phyloP scores from a whole-genome alignment of 2,113 vertebrate species.

The Syngnathus scovelli region DNA sequence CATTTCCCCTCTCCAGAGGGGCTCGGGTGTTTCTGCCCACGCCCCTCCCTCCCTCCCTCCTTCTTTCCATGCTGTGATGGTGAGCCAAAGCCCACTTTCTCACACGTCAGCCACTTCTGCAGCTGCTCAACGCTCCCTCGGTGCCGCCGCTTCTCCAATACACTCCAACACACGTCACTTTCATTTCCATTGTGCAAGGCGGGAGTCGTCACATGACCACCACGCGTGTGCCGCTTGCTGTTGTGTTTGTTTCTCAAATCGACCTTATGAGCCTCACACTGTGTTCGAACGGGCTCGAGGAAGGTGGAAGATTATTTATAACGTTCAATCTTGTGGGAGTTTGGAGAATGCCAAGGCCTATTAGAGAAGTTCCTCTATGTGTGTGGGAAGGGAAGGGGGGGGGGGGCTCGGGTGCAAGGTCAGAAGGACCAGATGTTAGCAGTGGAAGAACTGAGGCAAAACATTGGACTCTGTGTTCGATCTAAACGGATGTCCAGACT shows the following conservation, averaged over 20 bases:
- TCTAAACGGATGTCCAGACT: constrained; percentile 33
- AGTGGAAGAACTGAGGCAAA: constrained; percentile 23
- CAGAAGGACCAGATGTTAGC: constrained; percentile 54
- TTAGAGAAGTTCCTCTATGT: constrained; percentile 49
- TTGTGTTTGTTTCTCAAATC: neutral
- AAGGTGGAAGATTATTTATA: constrained; percentile 50
- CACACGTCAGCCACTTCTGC: constrained; percentile 4
- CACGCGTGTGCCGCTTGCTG: too few species aligned
- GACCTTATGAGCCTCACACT: too few species aligned
- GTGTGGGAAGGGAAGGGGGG: neutral
- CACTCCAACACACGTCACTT: neutral
- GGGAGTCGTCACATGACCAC: neutral
- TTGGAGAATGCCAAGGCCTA: constrained; percentile 44
- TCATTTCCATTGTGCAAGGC: neutral
- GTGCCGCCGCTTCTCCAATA: too few species aligned
- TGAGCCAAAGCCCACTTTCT: constrained; percentile 32
- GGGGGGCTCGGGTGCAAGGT: constrained; percentile 41
- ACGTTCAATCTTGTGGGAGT: constrained; percentile 34
- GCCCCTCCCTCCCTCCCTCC: constrained; percentile 24
- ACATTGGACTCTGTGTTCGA: constrained; percentile 16
- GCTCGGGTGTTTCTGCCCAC: constrained; percentile 32
- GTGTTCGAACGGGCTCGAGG: neutral
- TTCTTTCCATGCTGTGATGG: constrained; percentile 47
- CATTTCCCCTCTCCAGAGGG: constrained; percentile 47
- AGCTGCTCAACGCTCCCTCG: constrained; percentile 24